phyloP scores from a whole-genome alignment of 2,797 vertebrate species.

The Coilia nasus region DNA sequence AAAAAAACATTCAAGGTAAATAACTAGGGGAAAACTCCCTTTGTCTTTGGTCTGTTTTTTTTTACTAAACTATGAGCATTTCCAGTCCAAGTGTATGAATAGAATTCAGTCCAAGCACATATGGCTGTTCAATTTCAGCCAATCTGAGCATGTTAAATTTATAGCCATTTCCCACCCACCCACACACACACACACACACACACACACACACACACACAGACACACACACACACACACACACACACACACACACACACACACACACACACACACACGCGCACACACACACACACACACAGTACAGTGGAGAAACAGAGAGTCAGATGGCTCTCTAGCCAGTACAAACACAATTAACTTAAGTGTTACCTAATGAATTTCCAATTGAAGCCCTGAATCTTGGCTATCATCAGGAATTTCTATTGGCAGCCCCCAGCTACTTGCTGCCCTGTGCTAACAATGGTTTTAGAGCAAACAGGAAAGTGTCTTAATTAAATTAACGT shows the following conservation, averaged over 20 bases:
- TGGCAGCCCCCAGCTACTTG: constrained; percentile 49
- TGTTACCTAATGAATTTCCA: constrained; percentile 69
- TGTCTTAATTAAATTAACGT: constrained; percentile 9
- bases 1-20: neutral
- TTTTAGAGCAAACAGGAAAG: neutral
- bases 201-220: constrained; percentile 37
- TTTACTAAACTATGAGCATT: neutral
- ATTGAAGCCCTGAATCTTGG: constrained; percentile 59
- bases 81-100: neutral
- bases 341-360: constrained; percentile 67
- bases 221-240: constrained; percentile 40
- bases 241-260: constrained; percentile 39
- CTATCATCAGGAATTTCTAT: constrained; percentile 61
- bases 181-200: constrained; percentile 28
- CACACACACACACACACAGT: constrained; percentile 2
- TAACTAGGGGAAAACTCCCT: neutral
- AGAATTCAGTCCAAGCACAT: neutral
- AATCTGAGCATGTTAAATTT: constrained; percentile 44
- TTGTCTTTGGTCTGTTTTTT: no score
- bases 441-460: constrained; percentile 19
- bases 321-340: constrained; percentile 60
- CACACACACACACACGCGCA: constrained; percentile 45
- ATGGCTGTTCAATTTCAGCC: constrained; percentile 10
- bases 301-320: constrained; percentile 28
- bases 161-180: constrained; percentile 43